Evolutionary conservation across 1,140 invertebrate species (phyloP).

Genomic region (Bombus superbus): DNA sequence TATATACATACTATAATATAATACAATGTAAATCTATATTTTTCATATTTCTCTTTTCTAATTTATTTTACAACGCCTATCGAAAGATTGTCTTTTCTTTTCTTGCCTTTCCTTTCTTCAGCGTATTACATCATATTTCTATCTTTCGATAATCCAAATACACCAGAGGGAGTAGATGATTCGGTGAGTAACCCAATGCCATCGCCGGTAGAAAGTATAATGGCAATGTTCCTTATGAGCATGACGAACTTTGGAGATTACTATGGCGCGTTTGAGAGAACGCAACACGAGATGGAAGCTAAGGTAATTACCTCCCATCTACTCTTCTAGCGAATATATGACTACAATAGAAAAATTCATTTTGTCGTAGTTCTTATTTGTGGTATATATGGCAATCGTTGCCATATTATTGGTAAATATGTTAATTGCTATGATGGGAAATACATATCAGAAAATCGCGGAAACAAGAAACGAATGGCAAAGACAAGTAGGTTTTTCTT

Average conservation of each 20-base stretch:
- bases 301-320: constrained; percentile 85
- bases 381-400: constrained; percentile 98
- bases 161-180: constrained; percentile 89
- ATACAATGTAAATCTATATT: no score
- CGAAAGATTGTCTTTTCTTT: neutral
- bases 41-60: no score
- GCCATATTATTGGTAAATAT: constrained; percentile 98
- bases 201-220: constrained; percentile 95
- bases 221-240: constrained; percentile 99
- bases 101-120: constrained; percentile 74
- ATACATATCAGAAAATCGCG: constrained; percentile 98
- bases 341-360: neutral
- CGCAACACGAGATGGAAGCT: constrained; percentile 93
- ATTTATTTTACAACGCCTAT: neutral
- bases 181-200: constrained; percentile 91
- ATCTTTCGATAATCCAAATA: constrained; percentile 91
- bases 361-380: constrained; percentile 90
- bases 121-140: constrained; percentile 96
- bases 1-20: neutral
- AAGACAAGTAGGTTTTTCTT: constrained; percentile 88
- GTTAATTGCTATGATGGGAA: constrained; percentile 99
- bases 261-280: constrained; percentile 94
- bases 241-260: constrained; percentile 98
- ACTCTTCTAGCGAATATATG: neutral
- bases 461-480: constrained; percentile 99